A percentile compares a stretch with the other conserved stretches of the same genome.
Conservation (phyloP, 2,888 invertebrate genomes). For the Notodonta ziczac region DNA sequence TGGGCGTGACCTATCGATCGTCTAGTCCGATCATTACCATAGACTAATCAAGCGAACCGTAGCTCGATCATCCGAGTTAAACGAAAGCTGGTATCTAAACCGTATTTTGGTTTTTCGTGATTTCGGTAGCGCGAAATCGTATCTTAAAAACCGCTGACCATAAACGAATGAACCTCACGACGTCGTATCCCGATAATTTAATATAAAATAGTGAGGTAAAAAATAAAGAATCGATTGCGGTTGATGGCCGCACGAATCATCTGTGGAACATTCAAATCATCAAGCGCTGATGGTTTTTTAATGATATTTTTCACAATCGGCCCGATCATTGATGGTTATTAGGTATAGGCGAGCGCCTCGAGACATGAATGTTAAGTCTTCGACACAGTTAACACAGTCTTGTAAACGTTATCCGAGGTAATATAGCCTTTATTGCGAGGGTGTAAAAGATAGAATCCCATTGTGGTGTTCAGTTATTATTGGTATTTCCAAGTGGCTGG, state of each 20-base stretch:
- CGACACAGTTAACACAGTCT: conserved; percentile 45
- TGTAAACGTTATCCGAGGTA: conserved; percentile 38
- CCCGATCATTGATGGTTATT: conserved; percentile 83
- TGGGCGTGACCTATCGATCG: conserved; percentile 79
- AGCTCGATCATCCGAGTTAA: conserved; percentile 5
- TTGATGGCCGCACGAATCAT: conserved; percentile 76
- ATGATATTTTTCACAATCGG: conserved; percentile 85
- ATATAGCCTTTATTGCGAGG: conserved; percentile 44
- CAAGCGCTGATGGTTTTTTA: conserved; percentile 84
- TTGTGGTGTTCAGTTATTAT: conserved; percentile 39
- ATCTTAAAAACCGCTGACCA: conserved; percentile 41
- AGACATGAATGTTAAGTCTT: conserved; percentile 64
- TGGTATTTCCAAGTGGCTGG: conserved; percentile 45
- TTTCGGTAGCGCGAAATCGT: conserved; percentile 46
- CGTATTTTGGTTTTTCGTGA: conserved; percentile 14
- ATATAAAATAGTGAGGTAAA: conserved; percentile 65
- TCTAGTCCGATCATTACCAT: conserved; percentile 61
- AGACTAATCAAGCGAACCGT: conserved; percentile 38
- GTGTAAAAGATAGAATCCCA: conserved; percentile 40
- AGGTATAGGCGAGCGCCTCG: conserved; percentile 76
- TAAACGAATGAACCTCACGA: conserved; percentile 52
- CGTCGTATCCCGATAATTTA: conserved; percentile 71
- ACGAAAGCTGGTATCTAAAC: conserved; percentile 4
- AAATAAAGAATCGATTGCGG: conserved; percentile 80
- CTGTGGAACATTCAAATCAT: conserved; percentile 78